Base-by-base conservation (phyloP, 2,888 invertebrate species). In the Marronus borbonicus region DNA sequence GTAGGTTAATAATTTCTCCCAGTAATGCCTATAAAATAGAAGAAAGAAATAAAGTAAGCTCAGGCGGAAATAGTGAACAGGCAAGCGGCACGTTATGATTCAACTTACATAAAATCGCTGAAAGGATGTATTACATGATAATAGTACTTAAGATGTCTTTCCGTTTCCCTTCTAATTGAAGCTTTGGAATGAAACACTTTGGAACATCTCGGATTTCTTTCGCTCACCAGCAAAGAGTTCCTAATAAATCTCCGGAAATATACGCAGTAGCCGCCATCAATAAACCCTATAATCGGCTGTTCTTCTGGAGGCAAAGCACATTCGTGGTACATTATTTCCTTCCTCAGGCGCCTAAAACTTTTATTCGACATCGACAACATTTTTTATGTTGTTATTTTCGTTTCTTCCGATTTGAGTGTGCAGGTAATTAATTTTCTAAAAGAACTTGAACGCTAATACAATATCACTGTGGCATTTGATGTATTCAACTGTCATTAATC, bases 251-350 rank as follows among this genome's bases (percentile, higher is more conserved):
- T 77, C 17, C 82, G 69, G 3, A 69, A 76, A 31, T 79, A 39
- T 1, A 82, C 81, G 28, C 62, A 82, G 14, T 68, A 74, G n/a
- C 81, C 81, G 50, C 80, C 79, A 39, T 81, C 76, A 17, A 82
- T 82, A 39, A 80, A 81, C 44, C 72, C 66, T 44, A 80, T 68
- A 8, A 76, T 20, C 8, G 58, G 60, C 44, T 60, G 72, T 24
- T 74, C 72, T 44, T 74, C 72, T 24, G 58, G 20, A 5, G 31
- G 12, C n/a, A 76, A 20, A 8, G 10, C n/a, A 12, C 76, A 76
- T 2, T 76, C 66, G 20, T 76, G 76, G 24, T 58, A 36, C 58
- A 66, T 76, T 58, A 76, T 55, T 68, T 76, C 76, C 14, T 60
- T 74, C 44, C 36, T 60, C 49, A 60, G 31, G 17, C 60, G 60